Evolutionary conservation across 2,113 vertebrate genomes (phyloP).

Genomic region (Emydocephalus ijimae): DNA sequence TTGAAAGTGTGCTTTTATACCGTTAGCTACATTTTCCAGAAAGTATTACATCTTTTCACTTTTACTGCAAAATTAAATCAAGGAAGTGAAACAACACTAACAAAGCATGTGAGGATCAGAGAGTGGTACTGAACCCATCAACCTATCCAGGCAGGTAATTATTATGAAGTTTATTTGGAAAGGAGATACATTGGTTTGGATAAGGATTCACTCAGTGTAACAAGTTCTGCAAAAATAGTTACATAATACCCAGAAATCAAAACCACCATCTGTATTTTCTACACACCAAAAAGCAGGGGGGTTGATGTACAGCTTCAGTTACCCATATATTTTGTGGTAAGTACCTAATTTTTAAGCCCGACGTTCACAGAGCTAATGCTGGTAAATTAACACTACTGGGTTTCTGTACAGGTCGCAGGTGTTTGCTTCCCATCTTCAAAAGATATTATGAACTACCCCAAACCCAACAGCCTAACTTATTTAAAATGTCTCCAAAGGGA

Average conservation of each 20-base stretch:
- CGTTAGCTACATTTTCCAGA: neutral
- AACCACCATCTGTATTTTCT: constrained; percentile 70
- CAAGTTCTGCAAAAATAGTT: constrained; percentile 84
- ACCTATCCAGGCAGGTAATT: constrained; percentile 37
- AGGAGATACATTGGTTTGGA: constrained; percentile 75
- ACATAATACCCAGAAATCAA: constrained; percentile 78
- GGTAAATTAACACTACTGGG: constrained; percentile 66
- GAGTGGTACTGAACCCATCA: neutral
- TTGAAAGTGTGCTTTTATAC: neutral
- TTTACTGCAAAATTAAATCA: neutral
- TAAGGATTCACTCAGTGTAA: constrained; percentile 80
- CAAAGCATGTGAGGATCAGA: neutral
- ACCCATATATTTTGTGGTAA: constrained; percentile 53
- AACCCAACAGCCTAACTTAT: constrained; percentile 73
- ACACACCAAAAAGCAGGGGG: constrained; percentile 66
- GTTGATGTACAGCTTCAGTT: constrained; percentile 57
- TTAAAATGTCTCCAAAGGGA: constrained; percentile 81
- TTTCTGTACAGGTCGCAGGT: constrained; percentile 55
- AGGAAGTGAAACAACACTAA: neutral
- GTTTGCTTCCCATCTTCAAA: constrained; percentile 67
- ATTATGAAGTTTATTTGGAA: constrained; percentile 85
- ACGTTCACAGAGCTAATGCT: constrained; percentile 63
- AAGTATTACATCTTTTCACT: neutral
- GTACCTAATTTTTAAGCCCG: constrained; percentile 60
- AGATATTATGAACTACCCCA: constrained; percentile 72